A percentile compares a stretch with the other conserved stretches of the same genome.
These are phyloP conservation scores for Phodopus roborovskii DNA, from an alignment of 2,113 vertebrate species.

Conservation along the genomic window DNA sequence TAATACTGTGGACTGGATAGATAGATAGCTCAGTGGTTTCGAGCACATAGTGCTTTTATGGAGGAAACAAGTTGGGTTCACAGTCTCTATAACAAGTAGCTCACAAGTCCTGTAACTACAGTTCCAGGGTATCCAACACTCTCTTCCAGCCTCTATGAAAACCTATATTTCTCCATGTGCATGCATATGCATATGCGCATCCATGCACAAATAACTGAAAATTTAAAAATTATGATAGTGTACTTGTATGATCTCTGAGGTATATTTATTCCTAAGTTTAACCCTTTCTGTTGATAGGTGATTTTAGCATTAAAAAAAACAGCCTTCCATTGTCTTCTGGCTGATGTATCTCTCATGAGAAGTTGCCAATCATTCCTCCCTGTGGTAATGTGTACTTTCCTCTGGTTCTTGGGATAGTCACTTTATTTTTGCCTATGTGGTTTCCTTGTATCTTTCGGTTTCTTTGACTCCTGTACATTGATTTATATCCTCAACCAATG, in stretches of 20 bases:
- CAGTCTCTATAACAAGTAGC: not conserved
- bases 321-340: not conserved
- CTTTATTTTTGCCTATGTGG: not conserved
- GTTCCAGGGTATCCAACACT: not conserved
- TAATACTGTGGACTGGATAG: not conserved
- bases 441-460: slow-evolving; percentile 17
- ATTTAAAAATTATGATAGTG: not conserved
- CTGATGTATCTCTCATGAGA: not conserved
- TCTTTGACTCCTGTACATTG: not conserved
- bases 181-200: not conserved
- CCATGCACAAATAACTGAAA: too few relatives aligned
- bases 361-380: not conserved
- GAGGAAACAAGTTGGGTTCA: not conserved
- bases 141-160: not conserved
- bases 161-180: too few relatives aligned
- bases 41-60: not conserved
- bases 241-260: not conserved
- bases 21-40: not conserved
- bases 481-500: slow-evolving; percentile 17
- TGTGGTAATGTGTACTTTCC: not conserved
- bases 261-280: slow-evolving; percentile 23
- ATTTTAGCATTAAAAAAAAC: not conserved
- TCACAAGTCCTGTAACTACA: not conserved
- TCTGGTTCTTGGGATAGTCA: not conserved
- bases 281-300: not conserved